phyloP scores from a whole-genome alignment of 2,797 vertebrate species.

The Geotrypetes seraphini region DNA sequence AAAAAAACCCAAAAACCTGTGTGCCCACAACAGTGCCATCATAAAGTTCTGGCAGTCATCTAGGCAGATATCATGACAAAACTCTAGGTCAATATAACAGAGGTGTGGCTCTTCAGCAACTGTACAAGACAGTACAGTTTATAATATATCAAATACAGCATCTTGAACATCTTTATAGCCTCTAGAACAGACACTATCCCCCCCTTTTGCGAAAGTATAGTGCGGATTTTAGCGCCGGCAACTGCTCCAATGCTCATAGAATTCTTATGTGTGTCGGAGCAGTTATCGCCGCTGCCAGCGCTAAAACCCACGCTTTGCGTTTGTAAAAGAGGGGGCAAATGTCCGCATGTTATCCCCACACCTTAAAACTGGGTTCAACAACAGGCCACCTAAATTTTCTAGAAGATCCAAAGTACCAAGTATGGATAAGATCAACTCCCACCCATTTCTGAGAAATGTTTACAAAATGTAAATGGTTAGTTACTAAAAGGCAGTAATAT shows the following conservation, averaged over 20 bases:
- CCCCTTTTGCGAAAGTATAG: too few species aligned
- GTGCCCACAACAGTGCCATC: constrained; percentile 28
- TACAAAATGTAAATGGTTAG: constrained; percentile 29
- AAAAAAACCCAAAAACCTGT: too few species aligned
- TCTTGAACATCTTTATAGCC: constrained; percentile 19
- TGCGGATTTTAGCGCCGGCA: too few species aligned
- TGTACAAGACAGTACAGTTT: too few species aligned
- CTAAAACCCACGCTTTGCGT: too few species aligned
- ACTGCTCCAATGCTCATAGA: too few species aligned
- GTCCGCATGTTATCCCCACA: too few species aligned
- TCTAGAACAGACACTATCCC: constrained; percentile 18
- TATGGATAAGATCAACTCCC: too few species aligned
- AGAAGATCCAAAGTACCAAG: constrained; percentile 27
- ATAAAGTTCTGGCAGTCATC: constrained; percentile 9
- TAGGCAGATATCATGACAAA: constrained; percentile 25
- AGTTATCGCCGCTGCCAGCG: too few species aligned
- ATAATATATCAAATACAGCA: constrained; percentile 29
- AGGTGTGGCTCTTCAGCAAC: constrained; percentile 4
- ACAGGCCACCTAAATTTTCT: constrained; percentile 35
- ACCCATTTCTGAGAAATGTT: constrained; percentile 22
- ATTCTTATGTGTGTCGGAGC: too few species aligned
- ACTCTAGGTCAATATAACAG: constrained; percentile 34
- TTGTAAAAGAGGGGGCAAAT: too few species aligned
- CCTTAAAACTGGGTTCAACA: constrained; percentile 47
- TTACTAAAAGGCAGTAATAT: constrained; percentile 44